These are phyloP conservation scores for Micrasema longulum DNA, from an alignment of 1,140 invertebrate genomes.

Conservation along the genomic window DNA sequence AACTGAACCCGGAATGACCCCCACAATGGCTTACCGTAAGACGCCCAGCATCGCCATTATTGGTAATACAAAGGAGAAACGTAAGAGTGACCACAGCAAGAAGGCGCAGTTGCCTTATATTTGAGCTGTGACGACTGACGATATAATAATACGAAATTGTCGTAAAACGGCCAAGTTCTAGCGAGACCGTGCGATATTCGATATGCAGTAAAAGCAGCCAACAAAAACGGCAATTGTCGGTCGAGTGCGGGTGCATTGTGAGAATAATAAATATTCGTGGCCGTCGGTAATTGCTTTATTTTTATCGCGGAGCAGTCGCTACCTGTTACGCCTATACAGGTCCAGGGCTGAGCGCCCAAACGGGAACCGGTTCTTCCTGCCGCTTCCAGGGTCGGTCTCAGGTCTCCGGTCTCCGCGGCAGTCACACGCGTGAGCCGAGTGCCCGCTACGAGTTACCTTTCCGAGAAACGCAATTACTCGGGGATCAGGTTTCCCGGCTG, in stretches of 20 bases:
- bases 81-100: too few relatives aligned
- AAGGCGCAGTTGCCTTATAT: not conserved
- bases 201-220: conserved; percentile 37
- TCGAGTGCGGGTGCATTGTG: conserved; percentile 4
- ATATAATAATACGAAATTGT: conserved; percentile 14
- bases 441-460: not conserved
- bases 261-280: conserved; percentile 14
- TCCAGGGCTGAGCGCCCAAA: not conserved
- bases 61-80: too few relatives aligned
- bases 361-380: conserved; percentile 11
- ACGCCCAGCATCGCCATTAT: too few relatives aligned
- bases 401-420: not conserved
- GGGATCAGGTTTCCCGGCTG: not conserved
- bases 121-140: not conserved
- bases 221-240: conserved; percentile 1
- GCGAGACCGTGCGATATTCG: conserved; percentile 27
- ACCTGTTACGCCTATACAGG: conserved; percentile 15
- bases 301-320: not conserved
- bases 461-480: conserved; percentile 27
- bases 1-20: too few relatives aligned
- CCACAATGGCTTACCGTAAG: too few relatives aligned
- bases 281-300: conserved; percentile 30
- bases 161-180: conserved; percentile 11
- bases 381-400: not conserved
- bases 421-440: not conserved